Base-by-base conservation (phyloP, 2,888 invertebrate species). In the Apocheima hispidaria region DNA sequence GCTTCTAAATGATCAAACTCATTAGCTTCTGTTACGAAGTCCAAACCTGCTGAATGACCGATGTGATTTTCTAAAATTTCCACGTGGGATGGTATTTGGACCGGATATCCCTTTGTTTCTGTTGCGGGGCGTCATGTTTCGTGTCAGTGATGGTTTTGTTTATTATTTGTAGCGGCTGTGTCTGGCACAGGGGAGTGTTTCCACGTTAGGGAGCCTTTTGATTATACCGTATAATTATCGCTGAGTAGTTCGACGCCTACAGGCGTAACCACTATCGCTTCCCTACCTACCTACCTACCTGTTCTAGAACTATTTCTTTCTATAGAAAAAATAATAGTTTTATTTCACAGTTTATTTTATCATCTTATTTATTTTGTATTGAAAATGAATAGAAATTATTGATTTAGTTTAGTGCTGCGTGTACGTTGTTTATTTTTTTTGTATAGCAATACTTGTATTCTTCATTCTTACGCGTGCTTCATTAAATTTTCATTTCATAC, bases 51-150 rank as follows among this genome's bases (percentile, higher is more conserved):
- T 40, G 63, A 65, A 57, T 56, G 65, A 67, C 38, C 52, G 59
- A 62, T 62, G 65, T 60, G 58, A 75, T 74, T 78, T 74, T 73
- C 66, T 63, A 66, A 71, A 73, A 72, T 74, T 68, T 73, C 72
- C 66, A 72, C 66, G 57, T 64, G 71, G 68, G 69, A 66, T 74
- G 67, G 69, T 73, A 78, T 77, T 68, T 73, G 70, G 74, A 82
- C 81, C 87, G 88, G 88, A 90, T 83, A 84, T 85, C 83, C 83
- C 75, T 82, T 83, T 83, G 84, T 86, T 88, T 87, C 82, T 83
- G 79, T 73, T 69, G 71, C 59, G 74, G 79, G 74, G 79, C 81
- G 72, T 83, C 78, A 83, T 83, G 87, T 84, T 87, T 83, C 84
- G 79, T 82, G 82, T 85, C 83, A 79, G 83, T 76, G 79, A 77